These are phyloP conservation scores for Seriola dumerili DNA, from an alignment of 2,113 vertebrate species.

Conservation along the genomic window DNA sequence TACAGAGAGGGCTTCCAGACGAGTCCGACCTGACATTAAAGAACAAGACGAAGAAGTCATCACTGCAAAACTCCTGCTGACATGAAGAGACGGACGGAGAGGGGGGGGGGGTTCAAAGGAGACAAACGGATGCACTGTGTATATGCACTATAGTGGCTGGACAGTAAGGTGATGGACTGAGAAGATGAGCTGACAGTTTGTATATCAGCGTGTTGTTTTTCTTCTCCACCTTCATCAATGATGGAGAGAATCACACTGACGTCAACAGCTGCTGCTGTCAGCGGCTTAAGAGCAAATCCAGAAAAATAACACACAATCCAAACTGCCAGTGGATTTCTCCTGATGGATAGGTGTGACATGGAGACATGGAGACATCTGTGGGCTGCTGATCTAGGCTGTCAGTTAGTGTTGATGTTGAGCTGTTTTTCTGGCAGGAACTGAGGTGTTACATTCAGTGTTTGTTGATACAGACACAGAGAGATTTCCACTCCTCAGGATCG, in stretches of 20 bases:
- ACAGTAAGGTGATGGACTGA: slow-evolving; percentile 37
- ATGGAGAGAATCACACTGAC: background rate
- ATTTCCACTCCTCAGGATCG: slow-evolving; percentile 14
- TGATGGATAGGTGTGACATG: background rate
- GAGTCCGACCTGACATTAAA: slow-evolving; percentile 12
- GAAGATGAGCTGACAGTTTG: slow-evolving; percentile 18
- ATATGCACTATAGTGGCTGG: slow-evolving; percentile 71
- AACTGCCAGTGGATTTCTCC: slow-evolving; percentile 29
- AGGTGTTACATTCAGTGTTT: background rate
- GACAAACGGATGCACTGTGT: slow-evolving; percentile 61
- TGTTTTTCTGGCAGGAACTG: slow-evolving; percentile 8
- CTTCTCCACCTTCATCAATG: background rate
- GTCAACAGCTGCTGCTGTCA: background rate
- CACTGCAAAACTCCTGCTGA: slow-evolving; percentile 30
- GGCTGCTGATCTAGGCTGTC: background rate
- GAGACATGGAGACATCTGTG: background rate
- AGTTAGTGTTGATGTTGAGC: background rate
- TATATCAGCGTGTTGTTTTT: slow-evolving; percentile 11
- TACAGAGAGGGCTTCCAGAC: background rate
- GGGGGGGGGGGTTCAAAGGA: slow-evolving; percentile 21
- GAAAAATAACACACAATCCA: slow-evolving; percentile 8
- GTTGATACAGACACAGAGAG: background rate
- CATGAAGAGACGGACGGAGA: background rate
- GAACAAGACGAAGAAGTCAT: slow-evolving; percentile 1
- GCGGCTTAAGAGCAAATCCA: background rate